phyloP scores from a whole-genome alignment of 2,888 invertebrate species.

The Caenorhabditis plicata region DNA sequence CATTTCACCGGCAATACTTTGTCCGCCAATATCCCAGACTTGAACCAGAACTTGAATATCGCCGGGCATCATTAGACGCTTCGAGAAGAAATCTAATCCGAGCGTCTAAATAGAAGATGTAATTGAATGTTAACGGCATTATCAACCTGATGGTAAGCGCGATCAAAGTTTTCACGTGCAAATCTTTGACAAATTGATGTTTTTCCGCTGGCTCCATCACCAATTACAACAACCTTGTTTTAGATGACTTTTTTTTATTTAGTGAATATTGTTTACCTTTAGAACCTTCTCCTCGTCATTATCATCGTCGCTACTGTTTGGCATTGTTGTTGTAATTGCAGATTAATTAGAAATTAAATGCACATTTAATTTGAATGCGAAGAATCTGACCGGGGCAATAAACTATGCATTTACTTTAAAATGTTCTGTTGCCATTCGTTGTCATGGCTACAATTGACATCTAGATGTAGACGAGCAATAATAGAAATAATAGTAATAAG shows the following conservation, averaged over 20 bases:
- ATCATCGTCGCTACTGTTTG: conserved; percentile 11
- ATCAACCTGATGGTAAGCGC: conserved; percentile 68
- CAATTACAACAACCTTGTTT: conserved; percentile 71
- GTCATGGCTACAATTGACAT: too few species aligned
- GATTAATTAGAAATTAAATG: too few species aligned
- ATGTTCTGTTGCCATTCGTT: too few species aligned
- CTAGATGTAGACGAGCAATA: too few species aligned
- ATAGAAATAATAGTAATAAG: too few species aligned
- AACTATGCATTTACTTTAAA: too few species aligned
- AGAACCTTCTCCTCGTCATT: conserved; percentile 18
- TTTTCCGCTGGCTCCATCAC: conserved; percentile 81
- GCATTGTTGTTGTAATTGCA: conserved; percentile 2
- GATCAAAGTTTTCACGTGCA: conserved; percentile 74
- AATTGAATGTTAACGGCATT: background rate
- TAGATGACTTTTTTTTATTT: background rate
- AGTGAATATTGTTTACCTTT: conserved; percentile 6
- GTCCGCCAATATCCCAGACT: conserved; percentile 83
- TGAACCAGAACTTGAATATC: conserved; percentile 62
- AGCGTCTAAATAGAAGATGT: conserved; percentile 70
- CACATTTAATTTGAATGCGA: too few species aligned
- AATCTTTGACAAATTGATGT: conserved; percentile 69
- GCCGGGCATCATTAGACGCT: conserved; percentile 72
- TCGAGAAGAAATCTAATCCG: conserved; percentile 77
- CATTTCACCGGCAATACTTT: conserved; percentile 78
- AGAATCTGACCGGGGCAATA: too few species aligned